A percentile compares a stretch with the other conserved stretches of the same genome.
These are phyloP conservation scores for Torymus tubicola DNA, from an alignment of 2,888 invertebrate species.

Conservation along the genomic window DNA sequence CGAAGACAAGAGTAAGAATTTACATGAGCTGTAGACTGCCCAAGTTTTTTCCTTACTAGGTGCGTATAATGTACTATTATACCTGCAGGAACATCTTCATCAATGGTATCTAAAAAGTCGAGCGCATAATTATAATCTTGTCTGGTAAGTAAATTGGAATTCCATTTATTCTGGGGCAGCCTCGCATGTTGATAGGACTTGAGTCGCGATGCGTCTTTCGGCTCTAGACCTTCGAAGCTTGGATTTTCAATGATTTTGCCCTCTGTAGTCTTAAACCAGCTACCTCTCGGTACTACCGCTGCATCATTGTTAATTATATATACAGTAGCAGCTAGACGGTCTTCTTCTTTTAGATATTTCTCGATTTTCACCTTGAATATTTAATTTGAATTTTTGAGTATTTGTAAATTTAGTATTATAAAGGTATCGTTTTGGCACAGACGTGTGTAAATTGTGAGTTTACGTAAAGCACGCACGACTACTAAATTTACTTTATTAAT, in stretches of 20 bases:
- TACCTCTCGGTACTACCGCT: slow-evolving; percentile 87
- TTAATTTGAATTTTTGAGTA: neutral
- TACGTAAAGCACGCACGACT: too few relatives aligned
- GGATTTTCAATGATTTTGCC: slow-evolving; percentile 85
- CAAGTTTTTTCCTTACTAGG: too few relatives aligned
- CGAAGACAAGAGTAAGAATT: too few relatives aligned
- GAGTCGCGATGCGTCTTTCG: slow-evolving; percentile 82
- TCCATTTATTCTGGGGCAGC: slow-evolving; percentile 83
- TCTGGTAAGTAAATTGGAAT: slow-evolving; percentile 85
- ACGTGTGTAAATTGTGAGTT: too few relatives aligned
- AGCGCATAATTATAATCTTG: slow-evolving; percentile 90
- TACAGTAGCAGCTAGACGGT: slow-evolving; percentile 85
- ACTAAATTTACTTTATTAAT: too few relatives aligned
- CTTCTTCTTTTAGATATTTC: slow-evolving; percentile 85
- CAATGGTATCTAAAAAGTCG: slow-evolving; percentile 91
- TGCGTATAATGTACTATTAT: too few relatives aligned
- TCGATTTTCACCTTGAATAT: slow-evolving; percentile 75
- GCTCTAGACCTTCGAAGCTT: slow-evolving; percentile 82
- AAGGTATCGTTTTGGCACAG: too few relatives aligned
- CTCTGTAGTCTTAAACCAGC: slow-evolving; percentile 85
- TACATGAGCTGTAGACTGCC: too few relatives aligned
- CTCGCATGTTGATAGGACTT: slow-evolving; percentile 89
- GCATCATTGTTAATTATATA: slow-evolving; percentile 86
- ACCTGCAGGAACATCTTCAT: slow-evolving; percentile 87
- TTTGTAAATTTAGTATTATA: too few relatives aligned